These are phyloP conservation scores for Ametastegia equiseti DNA, from an alignment of 2,888 invertebrate species.

Conservation along the genomic window DNA sequence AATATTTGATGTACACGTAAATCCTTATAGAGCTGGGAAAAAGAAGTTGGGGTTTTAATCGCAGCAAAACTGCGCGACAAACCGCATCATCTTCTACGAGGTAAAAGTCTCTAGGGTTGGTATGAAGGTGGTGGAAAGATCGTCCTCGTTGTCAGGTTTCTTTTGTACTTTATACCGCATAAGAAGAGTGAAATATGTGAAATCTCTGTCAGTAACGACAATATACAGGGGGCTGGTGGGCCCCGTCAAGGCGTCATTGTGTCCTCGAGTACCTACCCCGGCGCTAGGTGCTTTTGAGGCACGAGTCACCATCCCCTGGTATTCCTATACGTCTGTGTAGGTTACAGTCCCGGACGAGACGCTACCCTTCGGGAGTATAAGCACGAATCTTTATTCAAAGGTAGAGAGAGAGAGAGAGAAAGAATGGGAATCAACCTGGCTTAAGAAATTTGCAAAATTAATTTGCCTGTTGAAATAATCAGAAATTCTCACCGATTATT, in stretches of 20 bases:
- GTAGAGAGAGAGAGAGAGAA: too few species aligned
- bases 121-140: neutral
- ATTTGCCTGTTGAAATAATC: neutral
- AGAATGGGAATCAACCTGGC: neutral
- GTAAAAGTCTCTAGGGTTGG: too few species aligned
- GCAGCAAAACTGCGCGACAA: constrained; percentile 1
- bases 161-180: neutral
- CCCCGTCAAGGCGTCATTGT: constrained; percentile 32
- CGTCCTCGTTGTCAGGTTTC: neutral
- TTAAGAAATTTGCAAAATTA: neutral
- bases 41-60: too few species aligned
- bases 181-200: neutral
- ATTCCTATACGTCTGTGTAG: too few species aligned
- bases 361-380: too few species aligned
- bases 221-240: constrained; percentile 3
- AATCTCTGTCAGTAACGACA: constrained; percentile 22
- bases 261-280: constrained; percentile 33
- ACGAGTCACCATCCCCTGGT: too few species aligned
- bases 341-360: too few species aligned
- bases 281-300: constrained; percentile 17
- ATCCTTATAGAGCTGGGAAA: too few species aligned
- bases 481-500: too few species aligned
- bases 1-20: too few species aligned
- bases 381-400: constrained; percentile 31
- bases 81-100: too few species aligned